phyloP scores from a whole-genome alignment of 2,888 invertebrate genomes.

The Aethes cnicana region DNA sequence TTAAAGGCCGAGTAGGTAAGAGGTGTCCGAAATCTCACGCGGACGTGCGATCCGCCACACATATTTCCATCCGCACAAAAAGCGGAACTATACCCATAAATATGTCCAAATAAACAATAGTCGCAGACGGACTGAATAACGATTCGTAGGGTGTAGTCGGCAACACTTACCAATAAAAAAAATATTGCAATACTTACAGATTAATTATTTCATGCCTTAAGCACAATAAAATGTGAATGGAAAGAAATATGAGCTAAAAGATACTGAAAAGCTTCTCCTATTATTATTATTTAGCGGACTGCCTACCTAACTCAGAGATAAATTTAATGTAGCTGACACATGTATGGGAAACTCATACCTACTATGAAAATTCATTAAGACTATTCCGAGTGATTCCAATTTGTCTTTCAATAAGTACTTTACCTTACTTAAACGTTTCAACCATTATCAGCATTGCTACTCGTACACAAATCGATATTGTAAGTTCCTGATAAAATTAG shows the following conservation, averaged over 20 bases:
- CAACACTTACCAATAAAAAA: slow-evolving; percentile 36
- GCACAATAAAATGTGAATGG: background rate
- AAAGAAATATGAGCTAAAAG: too few species aligned
- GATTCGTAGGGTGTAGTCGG: slow-evolving; percentile 62
- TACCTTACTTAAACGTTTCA: too few species aligned
- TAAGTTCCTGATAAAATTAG: background rate
- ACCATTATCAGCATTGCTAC: background rate
- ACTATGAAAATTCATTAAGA: too few species aligned
- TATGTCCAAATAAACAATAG: slow-evolving; percentile 83
- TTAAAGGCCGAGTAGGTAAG: slow-evolving; percentile 80
- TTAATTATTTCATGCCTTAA: slow-evolving; percentile 5
- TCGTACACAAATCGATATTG: background rate
- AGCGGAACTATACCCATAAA: slow-evolving; percentile 83
- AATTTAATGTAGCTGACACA: too few species aligned
- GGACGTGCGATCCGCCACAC: slow-evolving; percentile 83
- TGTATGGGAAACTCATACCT: too few species aligned
- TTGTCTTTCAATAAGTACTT: too few species aligned
- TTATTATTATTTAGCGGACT: too few species aligned
- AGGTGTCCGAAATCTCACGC: slow-evolving; percentile 83
- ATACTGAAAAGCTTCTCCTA: too few species aligned
- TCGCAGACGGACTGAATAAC: slow-evolving; percentile 66
- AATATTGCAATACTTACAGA: slow-evolving; percentile 17
- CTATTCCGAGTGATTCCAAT: too few species aligned
- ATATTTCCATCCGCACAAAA: slow-evolving; percentile 82
- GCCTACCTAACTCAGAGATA: too few species aligned